These are phyloP conservation scores for Callocephalon fimbriatum DNA, from an alignment of 2,113 vertebrate genomes.

Conservation along the genomic window DNA sequence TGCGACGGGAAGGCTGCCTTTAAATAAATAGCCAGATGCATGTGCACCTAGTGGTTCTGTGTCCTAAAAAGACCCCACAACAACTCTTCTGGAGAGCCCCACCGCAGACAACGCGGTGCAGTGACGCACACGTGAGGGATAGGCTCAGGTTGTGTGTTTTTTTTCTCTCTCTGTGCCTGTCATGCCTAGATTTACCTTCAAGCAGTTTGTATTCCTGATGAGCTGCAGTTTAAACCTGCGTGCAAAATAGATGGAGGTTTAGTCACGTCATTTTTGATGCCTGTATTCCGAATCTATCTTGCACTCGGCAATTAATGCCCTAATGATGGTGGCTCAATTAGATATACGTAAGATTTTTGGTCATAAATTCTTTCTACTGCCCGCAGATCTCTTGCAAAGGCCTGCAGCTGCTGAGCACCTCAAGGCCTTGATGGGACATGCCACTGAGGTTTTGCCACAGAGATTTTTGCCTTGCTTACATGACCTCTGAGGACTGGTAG, in stretches of 20 bases:
- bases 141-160: not conserved
- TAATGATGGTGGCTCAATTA: not conserved
- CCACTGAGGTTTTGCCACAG: rapidly evolving
- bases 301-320: not conserved
- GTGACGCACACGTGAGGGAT: not conserved
- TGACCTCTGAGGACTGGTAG: rapidly evolving
- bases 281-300: not conserved
- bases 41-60: not conserved
- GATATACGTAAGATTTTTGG: not conserved
- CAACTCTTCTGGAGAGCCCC: not conserved
- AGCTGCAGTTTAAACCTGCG: not conserved
- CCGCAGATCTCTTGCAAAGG: not conserved
- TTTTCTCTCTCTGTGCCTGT: not conserved
- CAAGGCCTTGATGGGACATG: not conserved
- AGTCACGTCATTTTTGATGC: not conserved
- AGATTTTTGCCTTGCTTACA: not conserved
- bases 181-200: not conserved
- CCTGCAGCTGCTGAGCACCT: not conserved
- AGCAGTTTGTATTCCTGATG: conserved; percentile 16
- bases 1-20: not conserved
- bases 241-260: not conserved
- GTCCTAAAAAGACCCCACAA: not conserved
- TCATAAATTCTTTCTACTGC: not conserved
- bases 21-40: not conserved
- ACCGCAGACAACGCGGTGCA: rapidly evolving